Conservation (phyloP, 2,888 invertebrate genomes). For the Clivina fossor region DNA sequence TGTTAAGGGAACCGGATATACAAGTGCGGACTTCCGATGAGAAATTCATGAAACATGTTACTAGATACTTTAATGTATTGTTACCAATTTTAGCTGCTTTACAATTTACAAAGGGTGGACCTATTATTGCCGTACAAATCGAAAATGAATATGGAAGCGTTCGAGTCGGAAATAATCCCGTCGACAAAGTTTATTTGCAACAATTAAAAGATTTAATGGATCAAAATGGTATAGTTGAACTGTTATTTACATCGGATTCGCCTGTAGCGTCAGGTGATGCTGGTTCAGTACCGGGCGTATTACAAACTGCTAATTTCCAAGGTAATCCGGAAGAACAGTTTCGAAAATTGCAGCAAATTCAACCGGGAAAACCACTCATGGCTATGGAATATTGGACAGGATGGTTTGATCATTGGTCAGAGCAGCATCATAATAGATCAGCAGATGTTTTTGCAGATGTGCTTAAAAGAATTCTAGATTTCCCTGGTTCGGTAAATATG, state of each 20-base stretch:
- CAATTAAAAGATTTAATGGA: conserved; percentile 50
- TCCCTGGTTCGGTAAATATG: conserved; percentile 68
- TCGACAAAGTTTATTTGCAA: conserved; percentile 51
- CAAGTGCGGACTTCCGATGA: conserved; percentile 51
- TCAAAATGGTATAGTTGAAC: conserved; percentile 52
- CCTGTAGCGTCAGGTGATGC: conserved; percentile 36
- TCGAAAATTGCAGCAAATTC: conserved; percentile 50
- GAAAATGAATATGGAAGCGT: conserved; percentile 92
- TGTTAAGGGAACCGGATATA: conserved; percentile 54
- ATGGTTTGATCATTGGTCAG: conserved; percentile 63
- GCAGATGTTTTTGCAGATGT: conserved; percentile 42
- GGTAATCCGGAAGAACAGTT: conserved; percentile 51
- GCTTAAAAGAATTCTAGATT: conserved; percentile 45
- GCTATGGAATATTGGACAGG: conserved; percentile 64
- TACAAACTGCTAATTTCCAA: conserved; percentile 60
- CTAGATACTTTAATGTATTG: conserved; percentile 56
- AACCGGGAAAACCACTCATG: conserved; percentile 58
- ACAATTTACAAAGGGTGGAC: conserved; percentile 74
- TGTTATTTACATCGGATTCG: conserved; percentile 59
- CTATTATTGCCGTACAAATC: conserved; percentile 83
- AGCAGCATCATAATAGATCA: conserved; percentile 44
- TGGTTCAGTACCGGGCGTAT: conserved; percentile 28
- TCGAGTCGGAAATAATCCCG: conserved; percentile 39
- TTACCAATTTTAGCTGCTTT: conserved; percentile 56
- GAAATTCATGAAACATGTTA: conserved; percentile 54